These are phyloP conservation scores for Petrolisthes manimaculis DNA, from an alignment of 2,888 invertebrate genomes.

Conservation along the genomic window DNA sequence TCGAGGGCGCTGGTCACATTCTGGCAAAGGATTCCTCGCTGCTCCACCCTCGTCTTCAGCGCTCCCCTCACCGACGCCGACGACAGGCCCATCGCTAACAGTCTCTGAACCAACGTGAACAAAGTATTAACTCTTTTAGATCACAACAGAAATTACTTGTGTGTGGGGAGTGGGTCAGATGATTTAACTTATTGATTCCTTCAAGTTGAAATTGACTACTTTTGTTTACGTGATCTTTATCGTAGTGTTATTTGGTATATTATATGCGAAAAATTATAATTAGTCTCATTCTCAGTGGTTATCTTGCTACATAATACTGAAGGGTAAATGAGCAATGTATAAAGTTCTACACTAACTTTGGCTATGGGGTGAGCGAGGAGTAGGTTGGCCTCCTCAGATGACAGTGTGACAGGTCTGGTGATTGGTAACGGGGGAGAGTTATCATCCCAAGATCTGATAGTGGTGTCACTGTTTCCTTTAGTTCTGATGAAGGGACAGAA, in stretches of 20 bases:
- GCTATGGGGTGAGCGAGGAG: slow-evolving; percentile 48
- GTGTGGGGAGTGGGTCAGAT: neutral
- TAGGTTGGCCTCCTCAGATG: slow-evolving; percentile 26
- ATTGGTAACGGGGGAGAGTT: neutral
- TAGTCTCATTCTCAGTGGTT: neutral
- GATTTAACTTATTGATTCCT: neutral
- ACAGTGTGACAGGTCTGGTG: slow-evolving; percentile 27
- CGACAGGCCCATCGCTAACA: slow-evolving; percentile 53
- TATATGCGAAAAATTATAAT: neutral
- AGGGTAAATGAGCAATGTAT: neutral
- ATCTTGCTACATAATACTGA: neutral
- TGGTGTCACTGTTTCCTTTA: neutral
- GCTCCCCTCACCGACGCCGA: slow-evolving; percentile 48
- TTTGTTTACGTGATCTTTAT: neutral
- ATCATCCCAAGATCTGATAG: neutral
- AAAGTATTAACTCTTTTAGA: neutral
- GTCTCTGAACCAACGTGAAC: slow-evolving; percentile 28
- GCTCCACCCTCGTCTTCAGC: slow-evolving; percentile 44
- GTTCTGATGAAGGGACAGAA: slow-evolving; percentile 82
- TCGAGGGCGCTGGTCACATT: slow-evolving; percentile 46
- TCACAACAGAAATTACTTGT: no score
- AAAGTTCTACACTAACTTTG: slow-evolving; percentile 18
- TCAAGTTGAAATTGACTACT: no score
- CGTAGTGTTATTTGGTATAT: neutral
- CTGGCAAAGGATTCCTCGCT: slow-evolving; percentile 40